These are phyloP conservation scores for Drymonia ruficornis DNA, from an alignment of 2,888 invertebrate species.

Conservation along the genomic window DNA sequence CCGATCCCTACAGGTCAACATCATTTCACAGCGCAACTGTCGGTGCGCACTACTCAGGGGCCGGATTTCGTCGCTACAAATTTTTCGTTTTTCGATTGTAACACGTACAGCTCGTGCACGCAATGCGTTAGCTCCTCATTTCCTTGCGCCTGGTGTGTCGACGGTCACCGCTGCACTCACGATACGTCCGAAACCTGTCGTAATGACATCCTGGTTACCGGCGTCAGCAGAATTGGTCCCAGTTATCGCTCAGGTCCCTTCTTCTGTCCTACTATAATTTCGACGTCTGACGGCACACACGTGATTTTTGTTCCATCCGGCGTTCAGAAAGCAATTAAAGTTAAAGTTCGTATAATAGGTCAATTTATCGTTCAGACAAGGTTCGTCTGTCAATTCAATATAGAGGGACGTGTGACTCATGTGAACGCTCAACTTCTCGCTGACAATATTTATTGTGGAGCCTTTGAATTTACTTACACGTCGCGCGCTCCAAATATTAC, in stretches of 20 bases:
- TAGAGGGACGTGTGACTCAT: slow-evolving; percentile 96
- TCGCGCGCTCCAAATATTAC: slow-evolving; percentile 96
- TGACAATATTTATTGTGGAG: slow-evolving; percentile 97
- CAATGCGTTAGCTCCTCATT: slow-evolving; percentile 98
- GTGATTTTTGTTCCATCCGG: slow-evolving; percentile 97
- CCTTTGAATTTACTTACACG: slow-evolving; percentile 96
- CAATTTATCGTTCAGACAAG: slow-evolving; percentile 97
- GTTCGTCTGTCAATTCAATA: slow-evolving; percentile 98
- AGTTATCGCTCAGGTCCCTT: slow-evolving; percentile 97
- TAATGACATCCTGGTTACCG: slow-evolving; percentile 96
- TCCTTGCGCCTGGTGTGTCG: slow-evolving; percentile 99
- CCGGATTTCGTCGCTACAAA: slow-evolving; percentile 98
- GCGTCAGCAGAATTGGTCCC: slow-evolving; percentile 95
- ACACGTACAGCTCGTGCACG: slow-evolving; percentile 97
- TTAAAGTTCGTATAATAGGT: slow-evolving; percentile 97
- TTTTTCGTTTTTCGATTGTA: slow-evolving; percentile 99
- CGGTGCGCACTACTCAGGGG: slow-evolving; percentile 95
- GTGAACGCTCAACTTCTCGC: slow-evolving; percentile 95
- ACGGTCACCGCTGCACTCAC: slow-evolving; percentile 97
- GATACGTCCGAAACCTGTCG: slow-evolving; percentile 97
- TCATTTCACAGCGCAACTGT: slow-evolving; percentile 97
- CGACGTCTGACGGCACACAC: slow-evolving; percentile 92
- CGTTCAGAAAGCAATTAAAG: slow-evolving; percentile 94
- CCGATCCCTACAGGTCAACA: slow-evolving; percentile 97
- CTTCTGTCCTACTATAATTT: slow-evolving; percentile 97